A percentile compares a stretch with the other conserved stretches of the same genome.
Conservation (phyloP, 2,797 vertebrate species). For the Octomys mimax region DNA sequence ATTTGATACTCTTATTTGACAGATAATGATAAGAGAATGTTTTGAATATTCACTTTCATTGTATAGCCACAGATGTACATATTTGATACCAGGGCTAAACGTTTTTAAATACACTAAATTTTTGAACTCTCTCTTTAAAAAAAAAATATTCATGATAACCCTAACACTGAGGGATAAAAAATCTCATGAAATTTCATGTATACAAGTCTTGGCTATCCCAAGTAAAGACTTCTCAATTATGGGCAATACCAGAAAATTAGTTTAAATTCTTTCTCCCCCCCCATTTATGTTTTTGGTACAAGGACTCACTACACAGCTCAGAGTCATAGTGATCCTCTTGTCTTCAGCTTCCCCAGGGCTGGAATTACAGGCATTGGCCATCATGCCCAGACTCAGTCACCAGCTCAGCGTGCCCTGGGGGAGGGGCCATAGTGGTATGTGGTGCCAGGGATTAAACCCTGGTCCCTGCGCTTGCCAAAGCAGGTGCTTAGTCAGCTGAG, state of each 20-base stretch:
- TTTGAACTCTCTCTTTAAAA: slow-evolving; percentile 17
- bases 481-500: too few species aligned
- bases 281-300: too few species aligned
- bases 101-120: not conserved
- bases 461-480: too few species aligned
- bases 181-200: not conserved
- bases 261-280: not conserved
- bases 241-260: not conserved
- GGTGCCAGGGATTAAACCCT: too few species aligned
- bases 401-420: too few species aligned
- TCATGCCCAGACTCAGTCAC: too few species aligned
- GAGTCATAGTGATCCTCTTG: too few species aligned
- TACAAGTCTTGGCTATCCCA: not conserved
- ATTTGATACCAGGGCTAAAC: not conserved
- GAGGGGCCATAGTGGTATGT: too few species aligned
- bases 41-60: not conserved
- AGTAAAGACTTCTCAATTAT: not conserved
- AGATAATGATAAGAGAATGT: not conserved
- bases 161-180: not conserved
- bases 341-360: too few species aligned
- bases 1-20: not conserved
- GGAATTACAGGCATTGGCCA: too few species aligned
- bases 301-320: too few species aligned
- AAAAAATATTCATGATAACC: not conserved
- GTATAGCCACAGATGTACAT: not conserved